Evolutionary conservation across 2,113 vertebrate genomes (phyloP).

Genomic region (Ctenomys sociabilis): DNA sequence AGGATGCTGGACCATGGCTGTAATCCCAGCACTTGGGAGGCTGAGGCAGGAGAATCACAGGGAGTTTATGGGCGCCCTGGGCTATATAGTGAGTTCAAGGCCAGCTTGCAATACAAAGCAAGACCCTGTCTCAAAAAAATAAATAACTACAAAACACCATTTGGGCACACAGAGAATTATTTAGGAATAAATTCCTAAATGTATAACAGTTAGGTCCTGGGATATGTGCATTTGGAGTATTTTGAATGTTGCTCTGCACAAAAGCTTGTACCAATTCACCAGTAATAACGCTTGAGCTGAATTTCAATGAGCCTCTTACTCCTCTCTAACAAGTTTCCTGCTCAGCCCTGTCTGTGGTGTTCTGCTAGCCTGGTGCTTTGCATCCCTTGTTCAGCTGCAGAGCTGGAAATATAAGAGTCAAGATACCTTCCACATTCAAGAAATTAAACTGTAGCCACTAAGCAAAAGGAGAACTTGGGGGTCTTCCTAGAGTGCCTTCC

Average conservation of each 20-base stretch:
- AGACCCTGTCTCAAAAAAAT: background rate
- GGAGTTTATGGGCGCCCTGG: background rate
- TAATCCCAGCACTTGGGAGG: background rate
- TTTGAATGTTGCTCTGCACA: slow-evolving; percentile 20
- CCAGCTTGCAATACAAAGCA: background rate
- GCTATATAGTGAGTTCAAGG: background rate
- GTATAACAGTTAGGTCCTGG: background rate
- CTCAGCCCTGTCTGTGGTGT: background rate
- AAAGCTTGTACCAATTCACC: background rate
- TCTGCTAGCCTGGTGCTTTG: background rate
- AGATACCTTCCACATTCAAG: background rate
- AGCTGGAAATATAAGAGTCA: slow-evolving; percentile 5
- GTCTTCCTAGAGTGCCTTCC: background rate
- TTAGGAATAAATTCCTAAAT: slow-evolving; percentile 27
- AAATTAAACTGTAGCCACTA: background rate
- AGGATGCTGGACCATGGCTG: background rate
- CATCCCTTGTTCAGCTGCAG: background rate
- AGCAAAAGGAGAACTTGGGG: background rate
- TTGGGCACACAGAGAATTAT: background rate
- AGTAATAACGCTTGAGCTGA: background rate
- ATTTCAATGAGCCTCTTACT: background rate
- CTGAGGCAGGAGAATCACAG: background rate
- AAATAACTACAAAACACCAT: background rate
- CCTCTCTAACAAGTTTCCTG: background rate
- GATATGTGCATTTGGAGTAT: background rate